A percentile compares a stretch with the other conserved stretches of the same genome.
Evolutionary conservation across 2,888 invertebrate species (phyloP).

Genomic region (Diplazon laetatorius): DNA sequence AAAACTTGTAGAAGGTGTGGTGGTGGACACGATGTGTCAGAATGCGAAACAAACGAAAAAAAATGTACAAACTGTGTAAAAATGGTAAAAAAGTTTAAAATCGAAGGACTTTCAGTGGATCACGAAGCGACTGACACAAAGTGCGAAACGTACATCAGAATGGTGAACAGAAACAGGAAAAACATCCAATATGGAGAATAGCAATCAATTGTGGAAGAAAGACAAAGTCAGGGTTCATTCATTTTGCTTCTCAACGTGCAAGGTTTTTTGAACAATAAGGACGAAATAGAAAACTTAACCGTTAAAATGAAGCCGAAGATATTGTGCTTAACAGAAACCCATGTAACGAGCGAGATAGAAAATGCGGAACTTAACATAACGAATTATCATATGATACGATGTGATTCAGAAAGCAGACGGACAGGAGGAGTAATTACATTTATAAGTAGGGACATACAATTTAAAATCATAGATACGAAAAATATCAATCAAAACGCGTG

Average conservation of each 20-base stretch:
- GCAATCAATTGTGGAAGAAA: conserved; percentile 11
- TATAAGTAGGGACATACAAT: too few relatives aligned
- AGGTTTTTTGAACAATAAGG: conserved; percentile 48
- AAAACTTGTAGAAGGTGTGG: conserved; percentile 54
- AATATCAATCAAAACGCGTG: too few relatives aligned
- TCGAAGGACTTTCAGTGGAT: conserved; percentile 37
- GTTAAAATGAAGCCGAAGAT: not conserved
- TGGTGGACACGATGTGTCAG: conserved; percentile 30
- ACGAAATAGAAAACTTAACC: conserved; percentile 39
- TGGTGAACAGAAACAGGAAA: conserved; percentile 20
- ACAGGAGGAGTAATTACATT: conserved; percentile 11
- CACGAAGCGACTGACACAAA: conserved; percentile 29
- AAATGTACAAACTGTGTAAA: not conserved
- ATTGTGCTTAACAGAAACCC: too few relatives aligned
- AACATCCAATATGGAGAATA: conserved; percentile 25
- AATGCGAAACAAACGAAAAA: conserved; percentile 17
- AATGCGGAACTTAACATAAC: not conserved
- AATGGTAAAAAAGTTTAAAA: conserved; percentile 29
- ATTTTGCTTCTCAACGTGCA: conserved; percentile 18
- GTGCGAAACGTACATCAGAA: conserved; percentile 29
- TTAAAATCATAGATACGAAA: too few relatives aligned
- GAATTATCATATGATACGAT: conserved; percentile 24
- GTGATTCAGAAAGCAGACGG: conserved; percentile 7
- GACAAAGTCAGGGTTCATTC: not conserved
- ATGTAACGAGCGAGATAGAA: too few relatives aligned